phyloP scores from a whole-genome alignment of 2,888 invertebrate species.

The Pristionchus entomophagus region DNA sequence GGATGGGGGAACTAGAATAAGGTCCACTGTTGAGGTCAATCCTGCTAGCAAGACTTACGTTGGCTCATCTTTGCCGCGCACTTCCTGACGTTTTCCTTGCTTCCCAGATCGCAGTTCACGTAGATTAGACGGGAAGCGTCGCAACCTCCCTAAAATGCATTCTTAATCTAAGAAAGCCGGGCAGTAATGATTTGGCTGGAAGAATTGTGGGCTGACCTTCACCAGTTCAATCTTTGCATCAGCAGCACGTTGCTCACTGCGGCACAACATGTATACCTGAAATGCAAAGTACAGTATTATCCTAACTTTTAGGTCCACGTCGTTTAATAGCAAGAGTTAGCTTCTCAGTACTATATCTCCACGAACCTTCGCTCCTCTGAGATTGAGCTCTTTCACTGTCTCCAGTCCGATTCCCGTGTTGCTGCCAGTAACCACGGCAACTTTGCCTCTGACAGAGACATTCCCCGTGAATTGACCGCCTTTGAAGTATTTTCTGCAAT shows the following conservation, averaged over 20 bases:
- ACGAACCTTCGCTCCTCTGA: constrained; percentile 71
- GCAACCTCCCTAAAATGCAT: constrained; percentile 66
- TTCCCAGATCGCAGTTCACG: constrained; percentile 68
- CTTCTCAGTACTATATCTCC: no score
- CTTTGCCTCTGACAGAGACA: constrained; percentile 82
- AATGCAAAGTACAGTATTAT: neutral
- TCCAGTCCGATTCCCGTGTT: constrained; percentile 83
- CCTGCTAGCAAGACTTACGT: no score
- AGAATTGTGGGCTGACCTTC: constrained; percentile 51
- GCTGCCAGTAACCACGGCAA: constrained; percentile 82
- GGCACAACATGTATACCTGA: constrained; percentile 72
- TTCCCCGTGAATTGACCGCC: constrained; percentile 72
- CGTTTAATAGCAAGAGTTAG: no score
- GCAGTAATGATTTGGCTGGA: no score
- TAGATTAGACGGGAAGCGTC: constrained; percentile 71
- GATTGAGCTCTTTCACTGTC: constrained; percentile 67
- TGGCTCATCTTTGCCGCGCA: constrained; percentile 61
- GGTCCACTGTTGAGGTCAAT: no score
- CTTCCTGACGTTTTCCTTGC: constrained; percentile 66
- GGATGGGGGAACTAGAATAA: no score
- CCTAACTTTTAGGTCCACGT: no score
- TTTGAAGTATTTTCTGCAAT: constrained; percentile 63
- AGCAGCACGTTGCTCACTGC: constrained; percentile 64
- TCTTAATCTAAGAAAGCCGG: neutral
- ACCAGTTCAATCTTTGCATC: constrained; percentile 63